Evolutionary conservation across 2,797 vertebrate genomes (phyloP).

Genomic region (Enteromius thamalakanensis): DNA sequence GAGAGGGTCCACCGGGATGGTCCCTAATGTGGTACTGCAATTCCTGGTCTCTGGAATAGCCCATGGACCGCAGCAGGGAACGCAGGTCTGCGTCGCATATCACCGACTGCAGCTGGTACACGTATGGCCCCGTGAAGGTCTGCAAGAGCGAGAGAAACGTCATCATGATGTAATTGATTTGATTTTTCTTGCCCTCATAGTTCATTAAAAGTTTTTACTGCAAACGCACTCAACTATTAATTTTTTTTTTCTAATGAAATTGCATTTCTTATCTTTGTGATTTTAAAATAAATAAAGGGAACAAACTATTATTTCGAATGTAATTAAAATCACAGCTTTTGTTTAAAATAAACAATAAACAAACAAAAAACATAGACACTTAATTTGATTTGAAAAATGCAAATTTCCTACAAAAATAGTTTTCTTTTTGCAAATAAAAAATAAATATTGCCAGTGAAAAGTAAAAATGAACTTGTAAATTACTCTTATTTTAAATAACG

Average conservation of each 20-base stretch:
- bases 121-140: conserved; percentile 98
- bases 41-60: conserved; percentile 89
- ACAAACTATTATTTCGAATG: neutral
- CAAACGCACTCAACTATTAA: neutral
- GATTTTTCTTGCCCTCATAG: neutral
- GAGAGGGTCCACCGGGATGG: conserved; percentile 69
- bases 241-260: neutral
- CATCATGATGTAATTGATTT: no score
- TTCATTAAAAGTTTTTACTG: neutral
- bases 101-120: conserved; percentile 93
- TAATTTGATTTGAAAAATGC: no score
- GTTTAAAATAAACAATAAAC: neutral
- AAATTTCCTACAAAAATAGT: no score
- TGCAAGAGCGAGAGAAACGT: conserved; percentile 62
- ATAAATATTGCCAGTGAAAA: neutral
- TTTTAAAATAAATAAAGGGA: neutral
- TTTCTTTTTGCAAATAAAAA: no score
- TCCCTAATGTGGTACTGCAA: conserved; percentile 78
- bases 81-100: conserved; percentile 88
- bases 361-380: no score
- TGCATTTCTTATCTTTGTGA: neutral
- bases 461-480: no score
- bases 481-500: no score
- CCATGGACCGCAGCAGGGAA: conserved; percentile 88
- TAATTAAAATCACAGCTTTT: neutral